phyloP scores from a whole-genome alignment of 1,140 invertebrate species.

The Ceratina calcarata region DNA sequence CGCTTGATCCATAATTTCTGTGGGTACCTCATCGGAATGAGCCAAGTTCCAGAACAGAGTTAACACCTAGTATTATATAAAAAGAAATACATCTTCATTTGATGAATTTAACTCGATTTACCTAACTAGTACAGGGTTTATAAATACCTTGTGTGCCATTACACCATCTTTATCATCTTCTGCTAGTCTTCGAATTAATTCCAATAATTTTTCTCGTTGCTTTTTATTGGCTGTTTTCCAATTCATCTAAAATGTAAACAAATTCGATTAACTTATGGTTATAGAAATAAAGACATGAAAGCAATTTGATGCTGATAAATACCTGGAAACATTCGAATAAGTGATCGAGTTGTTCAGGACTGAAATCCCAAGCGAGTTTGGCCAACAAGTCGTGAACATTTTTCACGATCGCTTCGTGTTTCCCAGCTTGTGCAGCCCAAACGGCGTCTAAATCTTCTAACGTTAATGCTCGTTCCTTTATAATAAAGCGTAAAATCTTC shows the following conservation, averaged over 20 bases:
- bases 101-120: neutral
- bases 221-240: slow-evolving; percentile 98
- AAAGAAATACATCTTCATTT: slow-evolving; percentile 34
- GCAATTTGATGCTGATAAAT: slow-evolving; percentile 32
- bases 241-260: slow-evolving; percentile 84
- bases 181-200: slow-evolving; percentile 95
- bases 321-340: slow-evolving; percentile 98
- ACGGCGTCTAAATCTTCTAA: slow-evolving; percentile 95
- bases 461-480: slow-evolving; percentile 96
- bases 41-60: slow-evolving; percentile 98
- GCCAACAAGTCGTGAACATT: slow-evolving; percentile 98
- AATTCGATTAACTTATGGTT: slow-evolving; percentile 17
- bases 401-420: slow-evolving; percentile 97
- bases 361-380: slow-evolving; percentile 99
- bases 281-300: too few species aligned
- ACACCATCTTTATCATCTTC: slow-evolving; percentile 99
- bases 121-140: neutral
- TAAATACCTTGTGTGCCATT: slow-evolving; percentile 95
- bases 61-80: slow-evolving; percentile 85
- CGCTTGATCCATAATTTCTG: slow-evolving; percentile 98
- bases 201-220: slow-evolving; percentile 96
- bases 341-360: slow-evolving; percentile 97
- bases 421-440: slow-evolving; percentile 97
- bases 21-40: slow-evolving; percentile 96
- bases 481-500: slow-evolving; percentile 97